Evolutionary conservation across 2,113 vertebrate genomes (phyloP).

Genomic region (Nannospalax galili): DNA sequence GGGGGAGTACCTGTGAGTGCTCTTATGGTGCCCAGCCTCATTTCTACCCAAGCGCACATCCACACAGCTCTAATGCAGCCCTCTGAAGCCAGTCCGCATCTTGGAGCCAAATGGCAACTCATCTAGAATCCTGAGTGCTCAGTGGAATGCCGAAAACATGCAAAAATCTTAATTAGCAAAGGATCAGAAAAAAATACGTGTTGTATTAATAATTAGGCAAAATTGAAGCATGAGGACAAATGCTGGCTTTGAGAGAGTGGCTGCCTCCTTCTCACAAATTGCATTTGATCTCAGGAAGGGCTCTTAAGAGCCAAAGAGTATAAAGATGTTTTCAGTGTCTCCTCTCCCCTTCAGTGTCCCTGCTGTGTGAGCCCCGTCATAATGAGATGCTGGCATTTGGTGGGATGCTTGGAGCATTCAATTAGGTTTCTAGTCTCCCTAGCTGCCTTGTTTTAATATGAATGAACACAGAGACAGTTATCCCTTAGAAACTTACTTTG

Average conservation of each 20-base stretch:
- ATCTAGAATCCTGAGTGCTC: constrained; percentile 58
- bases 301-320: constrained; percentile 72
- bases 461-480: constrained; percentile 81
- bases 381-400: constrained; percentile 78
- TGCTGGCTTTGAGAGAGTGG: not conserved
- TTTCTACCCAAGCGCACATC: not conserved
- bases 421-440: constrained; percentile 75
- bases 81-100: not conserved
- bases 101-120: constrained; percentile 45
- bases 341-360: constrained; percentile 54
- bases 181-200: constrained; percentile 35
- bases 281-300: constrained; percentile 64
- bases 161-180: constrained; percentile 73
- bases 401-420: constrained; percentile 67
- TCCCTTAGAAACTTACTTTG: constrained; percentile 62
- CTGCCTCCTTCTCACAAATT: constrained; percentile 70
- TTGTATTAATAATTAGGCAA: constrained; percentile 78
- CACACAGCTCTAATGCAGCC: not conserved
- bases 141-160: constrained; percentile 66
- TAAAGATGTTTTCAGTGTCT: constrained; percentile 74
- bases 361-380: constrained; percentile 59
- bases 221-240: constrained; percentile 66
- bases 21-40: not conserved
- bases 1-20: not conserved
- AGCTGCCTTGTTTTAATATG: constrained; percentile 76